Evolutionary conservation across 2,113 vertebrate species (phyloP), one percentile per base, ranked within the genome.

Genomic region (Chunga burmeisteri): DNA sequence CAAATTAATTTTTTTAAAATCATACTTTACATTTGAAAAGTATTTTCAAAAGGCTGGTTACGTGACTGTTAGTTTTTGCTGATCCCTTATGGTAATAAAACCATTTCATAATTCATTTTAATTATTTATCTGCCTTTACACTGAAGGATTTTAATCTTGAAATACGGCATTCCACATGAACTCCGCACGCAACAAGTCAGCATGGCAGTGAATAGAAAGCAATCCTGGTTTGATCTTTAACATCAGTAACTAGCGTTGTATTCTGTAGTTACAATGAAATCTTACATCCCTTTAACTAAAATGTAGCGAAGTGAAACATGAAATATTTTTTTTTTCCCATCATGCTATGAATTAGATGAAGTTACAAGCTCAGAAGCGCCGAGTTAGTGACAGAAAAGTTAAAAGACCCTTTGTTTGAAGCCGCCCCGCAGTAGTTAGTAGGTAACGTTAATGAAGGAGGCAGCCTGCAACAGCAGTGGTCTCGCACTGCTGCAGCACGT

Each of bases 341-440:
- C 27, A 3, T 42, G 11, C 11, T 74, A 7, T 81, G 70, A 92
- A 85, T 96, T 75, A 95, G 75, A 19, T 88, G n/a, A 79, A 81
- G 55, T 86, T 92, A 65, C 86, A 94, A 95, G 52, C 59, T 86
- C 44, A 34, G 59, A 96, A 95, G 84, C 40, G 85, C 53, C 34
- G 30, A 50, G 66, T 72, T 61, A 44, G 70, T 58, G 89, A 94
- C 47, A 71, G 53, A 73, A 94, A 93, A 89, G 86, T 80, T 74
- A 25, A 91, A 93, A 94, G 88, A 87, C 49, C 42, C 86, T 92
- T 93, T 44, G 52, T 89, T 81, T 96, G 83, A 92, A 84, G 65
- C 78, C 74, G 86, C 70, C 96, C 90, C 75, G 92, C 81, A 47
- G 90, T 82, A 87, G 83, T 96, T 94, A 94, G 93, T 29, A 68